Evolutionary conservation across 2,888 invertebrate species (phyloP), one percentile per base, ranked within the genome.

Genomic region (Odontomyia ornata): DNA sequence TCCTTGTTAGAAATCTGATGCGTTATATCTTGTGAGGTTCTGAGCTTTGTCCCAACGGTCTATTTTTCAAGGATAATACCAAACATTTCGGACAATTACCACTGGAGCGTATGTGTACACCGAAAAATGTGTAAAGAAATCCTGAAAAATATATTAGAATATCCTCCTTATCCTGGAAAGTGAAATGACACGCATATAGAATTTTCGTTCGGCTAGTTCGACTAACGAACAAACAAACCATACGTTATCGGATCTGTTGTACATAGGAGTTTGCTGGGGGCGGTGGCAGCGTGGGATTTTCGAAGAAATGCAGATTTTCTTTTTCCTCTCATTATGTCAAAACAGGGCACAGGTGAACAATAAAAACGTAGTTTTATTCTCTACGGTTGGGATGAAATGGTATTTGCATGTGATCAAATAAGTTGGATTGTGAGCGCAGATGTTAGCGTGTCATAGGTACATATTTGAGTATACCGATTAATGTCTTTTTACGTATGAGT

Each of bases 301-400:
- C 60, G 0, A 67, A 46, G 30, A 47, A 69, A 69, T 69, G 69
- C 69, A 69, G 69, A 69, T 69, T 47, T 69, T 69, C n/a, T n/a
- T 47, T 1, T 36, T 9, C 47, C 69, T 47, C 69, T 47, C 47
- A 25, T 47, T 69, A 47, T 27, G 13, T 15, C 7, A 23, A 1
- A 25, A 47, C 69, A 69, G 15, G 25, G 21, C 69, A 69, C 69
- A 69, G 69, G 69, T 69, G 69, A 30, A 69, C 46, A 18, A 69
- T 69, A 69, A 69, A 69, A 69, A 25, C 25, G 25, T 11, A 69
- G 43, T 47, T 21, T 18, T 25, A 23, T 69, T 69, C 25, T 11
- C 15, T 23, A 52, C 18, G 15, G 57, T 21, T 60, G 21, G 36
- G 9, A 36, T 36, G 9, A 36, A n/a, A 13, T 60, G 57, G 4